A percentile compares a stretch with the other conserved stretches of the same genome.
Conservation (phyloP, 2,888 invertebrate genomes). For the Lobophora halterata region DNA sequence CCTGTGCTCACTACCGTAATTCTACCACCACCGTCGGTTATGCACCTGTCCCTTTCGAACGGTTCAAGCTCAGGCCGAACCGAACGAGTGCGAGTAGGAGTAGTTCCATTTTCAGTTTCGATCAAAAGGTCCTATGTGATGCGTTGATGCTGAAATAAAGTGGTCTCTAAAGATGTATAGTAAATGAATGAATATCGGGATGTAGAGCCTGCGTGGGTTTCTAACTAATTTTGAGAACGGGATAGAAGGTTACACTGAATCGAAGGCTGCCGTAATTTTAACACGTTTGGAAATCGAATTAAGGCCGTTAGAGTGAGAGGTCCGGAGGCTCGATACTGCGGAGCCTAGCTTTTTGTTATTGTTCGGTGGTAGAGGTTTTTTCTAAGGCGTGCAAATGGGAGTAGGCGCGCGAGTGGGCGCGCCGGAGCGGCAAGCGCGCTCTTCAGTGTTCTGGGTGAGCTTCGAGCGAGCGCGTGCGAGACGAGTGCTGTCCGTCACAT, state of each 20-base stretch:
- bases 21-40: slow-evolving; percentile 64
- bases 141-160: slow-evolving; percentile 26
- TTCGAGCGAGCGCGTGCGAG: slow-evolving; percentile 77
- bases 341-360: slow-evolving; percentile 77
- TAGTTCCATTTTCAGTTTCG: slow-evolving; percentile 53
- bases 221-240: slow-evolving; percentile 55
- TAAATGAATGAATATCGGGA: slow-evolving; percentile 9
- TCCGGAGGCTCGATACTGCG: slow-evolving; percentile 61
- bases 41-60: slow-evolving; percentile 80
- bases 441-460: slow-evolving; percentile 81
- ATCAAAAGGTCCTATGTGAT: slow-evolving; percentile 43
- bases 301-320: slow-evolving; percentile 78
- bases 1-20: slow-evolving; percentile 81
- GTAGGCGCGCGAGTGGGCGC: slow-evolving; percentile 79
- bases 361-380: slow-evolving; percentile 75
- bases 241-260: slow-evolving; percentile 74
- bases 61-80: slow-evolving; percentile 75
- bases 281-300: slow-evolving; percentile 80
- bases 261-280: slow-evolving; percentile 71
- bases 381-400: slow-evolving; percentile 79
- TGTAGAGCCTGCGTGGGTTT: slow-evolving; percentile 14
- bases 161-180: slow-evolving; percentile 28
- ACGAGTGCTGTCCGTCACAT: slow-evolving; percentile 52
- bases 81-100: slow-evolving; percentile 79
- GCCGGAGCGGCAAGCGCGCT: slow-evolving; percentile 76